Evolutionary conservation across 1,140 invertebrate species (phyloP).

Genomic region (Rhizoglyphus robini): DNA sequence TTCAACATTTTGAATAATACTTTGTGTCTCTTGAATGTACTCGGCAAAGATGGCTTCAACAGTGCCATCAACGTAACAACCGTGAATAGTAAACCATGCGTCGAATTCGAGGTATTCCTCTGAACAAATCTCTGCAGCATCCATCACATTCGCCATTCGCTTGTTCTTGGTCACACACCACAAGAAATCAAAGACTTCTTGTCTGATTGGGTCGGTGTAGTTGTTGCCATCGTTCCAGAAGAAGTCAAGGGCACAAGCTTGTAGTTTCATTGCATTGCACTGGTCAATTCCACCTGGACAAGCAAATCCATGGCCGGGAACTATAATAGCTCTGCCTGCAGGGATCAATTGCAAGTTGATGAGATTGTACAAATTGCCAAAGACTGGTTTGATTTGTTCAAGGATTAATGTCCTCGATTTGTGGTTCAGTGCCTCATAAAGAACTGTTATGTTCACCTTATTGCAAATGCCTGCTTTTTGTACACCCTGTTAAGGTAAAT

Average conservation of each 20-base stretch:
- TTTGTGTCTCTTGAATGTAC: background rate
- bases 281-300: background rate
- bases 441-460: background rate
- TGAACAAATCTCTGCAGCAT: conserved; percentile 11
- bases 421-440: conserved; percentile 10
- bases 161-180: conserved; percentile 19
- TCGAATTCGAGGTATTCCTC: conserved; percentile 5
- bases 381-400: conserved; percentile 13
- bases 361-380: background rate
- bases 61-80: background rate
- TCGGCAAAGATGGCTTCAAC: background rate
- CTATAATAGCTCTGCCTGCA: background rate
- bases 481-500: background rate
- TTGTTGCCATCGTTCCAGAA: conserved; percentile 19
- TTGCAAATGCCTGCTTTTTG: conserved; percentile 5
- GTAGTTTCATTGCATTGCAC: conserved; percentile 15
- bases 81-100: background rate
- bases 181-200: conserved; percentile 20
- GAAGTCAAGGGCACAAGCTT: conserved; percentile 18
- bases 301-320: background rate
- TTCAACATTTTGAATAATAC: background rate
- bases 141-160: background rate
- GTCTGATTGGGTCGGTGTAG: conserved; percentile 16
- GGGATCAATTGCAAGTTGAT: conserved; percentile 15
- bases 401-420: conserved; percentile 11